Conservation (phyloP, 2,797 vertebrate genomes). For the Cossypha niveicapilla region DNA sequence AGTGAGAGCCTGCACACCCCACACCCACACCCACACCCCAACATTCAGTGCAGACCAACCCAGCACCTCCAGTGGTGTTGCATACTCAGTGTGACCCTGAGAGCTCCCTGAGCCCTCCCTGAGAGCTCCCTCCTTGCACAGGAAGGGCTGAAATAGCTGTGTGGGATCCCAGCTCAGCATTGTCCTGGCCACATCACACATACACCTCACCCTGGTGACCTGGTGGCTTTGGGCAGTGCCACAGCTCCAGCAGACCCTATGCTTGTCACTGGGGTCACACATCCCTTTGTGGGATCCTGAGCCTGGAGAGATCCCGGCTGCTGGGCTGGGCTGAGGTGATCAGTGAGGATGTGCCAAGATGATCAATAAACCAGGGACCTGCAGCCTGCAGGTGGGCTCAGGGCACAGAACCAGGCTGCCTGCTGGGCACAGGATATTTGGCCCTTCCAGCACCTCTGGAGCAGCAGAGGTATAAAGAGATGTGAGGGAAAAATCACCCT, state of each 20-base stretch:
- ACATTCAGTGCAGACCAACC: neutral
- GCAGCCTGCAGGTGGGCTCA: fast-evolving
- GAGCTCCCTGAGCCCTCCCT: neutral
- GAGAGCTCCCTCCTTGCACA: neutral
- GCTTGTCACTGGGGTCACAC: neutral
- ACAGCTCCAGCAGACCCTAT: neutral
- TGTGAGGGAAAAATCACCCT: neutral
- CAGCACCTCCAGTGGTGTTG: neutral
- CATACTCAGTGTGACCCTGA: neutral
- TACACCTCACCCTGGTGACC: fast-evolving
- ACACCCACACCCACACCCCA: neutral
- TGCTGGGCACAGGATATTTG: neutral
- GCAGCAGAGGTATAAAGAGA: neutral
- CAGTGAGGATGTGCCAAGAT: fast-evolving
- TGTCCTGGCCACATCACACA: neutral
- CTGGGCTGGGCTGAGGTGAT: neutral
- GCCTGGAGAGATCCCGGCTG: neutral
- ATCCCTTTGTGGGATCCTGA: neutral
- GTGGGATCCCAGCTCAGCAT: fast-evolving
- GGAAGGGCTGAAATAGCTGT: fast-evolving
- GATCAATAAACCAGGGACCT: neutral
- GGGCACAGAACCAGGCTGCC: neutral
- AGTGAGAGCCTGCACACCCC: fast-evolving
- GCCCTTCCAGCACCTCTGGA: neutral
- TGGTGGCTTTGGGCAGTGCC: neutral